Percentiles rank a stretch among this genome's conserved stretches.
Evolutionary conservation across 1,140 invertebrate species (phyloP).

Genomic region (Drosophila ogumai): DNA sequence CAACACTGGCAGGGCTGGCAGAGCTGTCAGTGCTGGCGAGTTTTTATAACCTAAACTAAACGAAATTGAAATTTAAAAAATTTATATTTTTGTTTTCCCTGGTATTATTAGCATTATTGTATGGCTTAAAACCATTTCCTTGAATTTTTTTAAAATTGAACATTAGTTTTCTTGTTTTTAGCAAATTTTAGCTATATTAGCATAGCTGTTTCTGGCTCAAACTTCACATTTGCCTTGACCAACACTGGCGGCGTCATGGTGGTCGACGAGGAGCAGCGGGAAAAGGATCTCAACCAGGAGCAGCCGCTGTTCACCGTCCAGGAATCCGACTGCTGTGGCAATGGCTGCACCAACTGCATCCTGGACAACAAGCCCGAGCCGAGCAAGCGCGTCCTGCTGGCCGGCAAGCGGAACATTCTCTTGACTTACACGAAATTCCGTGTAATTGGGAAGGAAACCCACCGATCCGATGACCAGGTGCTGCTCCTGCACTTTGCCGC

Average conservation of each 20-base stretch:
- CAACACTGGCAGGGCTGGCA: no score
- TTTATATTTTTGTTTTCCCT: no score
- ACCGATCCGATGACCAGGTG: slow-evolving; percentile 33
- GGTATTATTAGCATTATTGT: no score
- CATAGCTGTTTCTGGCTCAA: background rate
- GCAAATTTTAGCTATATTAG: background rate
- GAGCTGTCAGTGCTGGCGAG: background rate
- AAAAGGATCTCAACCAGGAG: slow-evolving; percentile 4
- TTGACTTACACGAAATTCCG: slow-evolving; percentile 55
- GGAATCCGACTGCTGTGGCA: slow-evolving; percentile 75
- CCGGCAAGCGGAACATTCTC: slow-evolving; percentile 67
- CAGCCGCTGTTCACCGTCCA: slow-evolving; percentile 19
- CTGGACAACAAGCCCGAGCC: slow-evolving; percentile 61
- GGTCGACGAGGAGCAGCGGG: background rate
- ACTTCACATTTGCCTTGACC: background rate
- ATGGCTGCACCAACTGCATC: slow-evolving; percentile 83
- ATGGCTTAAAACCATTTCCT: background rate
- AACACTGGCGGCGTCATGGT: slow-evolving; percentile 15
- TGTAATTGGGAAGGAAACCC: slow-evolving; percentile 35
- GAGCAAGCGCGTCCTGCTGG: slow-evolving; percentile 44
- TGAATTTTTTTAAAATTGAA: no score
- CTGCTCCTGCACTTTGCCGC: slow-evolving; percentile 58
- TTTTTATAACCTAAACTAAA: background rate
- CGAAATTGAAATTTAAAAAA: no score
- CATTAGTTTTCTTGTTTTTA: background rate